Percentiles rank a stretch among this genome's conserved stretches.
Evolutionary conservation across 2,888 invertebrate species (phyloP).

Genomic region (Macaria liturata): DNA sequence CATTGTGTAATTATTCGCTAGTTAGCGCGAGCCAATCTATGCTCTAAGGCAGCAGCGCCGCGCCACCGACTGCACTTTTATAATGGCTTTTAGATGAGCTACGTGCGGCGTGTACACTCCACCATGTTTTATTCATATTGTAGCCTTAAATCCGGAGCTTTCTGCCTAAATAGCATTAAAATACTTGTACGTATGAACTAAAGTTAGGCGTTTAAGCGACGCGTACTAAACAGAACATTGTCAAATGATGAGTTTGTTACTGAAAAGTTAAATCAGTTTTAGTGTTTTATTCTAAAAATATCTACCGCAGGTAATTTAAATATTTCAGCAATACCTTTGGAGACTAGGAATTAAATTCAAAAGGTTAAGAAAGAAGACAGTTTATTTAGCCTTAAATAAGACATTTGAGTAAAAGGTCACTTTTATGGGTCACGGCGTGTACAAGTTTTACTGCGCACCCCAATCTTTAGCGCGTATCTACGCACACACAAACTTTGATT

Average conservation of each 20-base stretch:
- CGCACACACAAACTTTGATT: constrained; percentile 13
- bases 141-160: too few relatives aligned
- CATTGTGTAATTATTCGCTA: constrained; percentile 79
- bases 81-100: constrained; percentile 22
- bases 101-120: constrained; percentile 13
- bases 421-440: constrained; percentile 5
- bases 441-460: constrained; percentile 3
- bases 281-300: too few relatives aligned
- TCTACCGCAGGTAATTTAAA: too few relatives aligned
- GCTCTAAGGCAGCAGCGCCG: constrained; percentile 35
- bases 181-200: too few relatives aligned
- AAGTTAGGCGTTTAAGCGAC: too few relatives aligned
- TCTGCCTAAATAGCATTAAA: too few relatives aligned
- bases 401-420: constrained; percentile 12
- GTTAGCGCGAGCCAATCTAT: constrained; percentile 73
- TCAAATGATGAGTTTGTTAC: too few relatives aligned
- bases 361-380: not conserved
- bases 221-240: too few relatives aligned
- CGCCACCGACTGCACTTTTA: constrained; percentile 44
- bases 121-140: too few relatives aligned
- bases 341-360: too few relatives aligned
- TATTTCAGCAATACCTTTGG: too few relatives aligned
- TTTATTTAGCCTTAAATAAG: not conserved
- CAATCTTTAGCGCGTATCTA: constrained; percentile 10
- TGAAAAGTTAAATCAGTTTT: too few relatives aligned